Conservation (phyloP, 2,888 invertebrate species). For the Harpalus rufipes region DNA sequence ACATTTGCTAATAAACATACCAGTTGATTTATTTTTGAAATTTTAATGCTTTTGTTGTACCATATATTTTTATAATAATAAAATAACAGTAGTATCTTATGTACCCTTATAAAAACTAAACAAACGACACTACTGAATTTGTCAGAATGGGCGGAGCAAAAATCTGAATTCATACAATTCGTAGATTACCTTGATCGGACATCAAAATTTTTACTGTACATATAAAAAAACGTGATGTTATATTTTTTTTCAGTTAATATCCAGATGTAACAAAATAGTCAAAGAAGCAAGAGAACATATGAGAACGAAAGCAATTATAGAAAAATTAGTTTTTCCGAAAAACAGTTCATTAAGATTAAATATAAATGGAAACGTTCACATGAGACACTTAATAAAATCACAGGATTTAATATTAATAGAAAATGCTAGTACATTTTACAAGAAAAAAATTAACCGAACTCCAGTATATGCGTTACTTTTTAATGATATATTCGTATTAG, state of each 20-base stretch:
- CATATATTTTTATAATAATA: no score
- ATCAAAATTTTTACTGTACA: no score
- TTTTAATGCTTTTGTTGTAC: no score
- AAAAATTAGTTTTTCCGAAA: slow-evolving; percentile 50
- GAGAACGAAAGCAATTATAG: background rate
- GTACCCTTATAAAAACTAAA: no score
- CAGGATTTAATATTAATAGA: slow-evolving; percentile 23
- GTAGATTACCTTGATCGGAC: no score
- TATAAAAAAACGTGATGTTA: background rate
- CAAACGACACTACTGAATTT: no score
- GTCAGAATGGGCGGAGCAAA: no score
- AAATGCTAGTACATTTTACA: slow-evolving; percentile 16
- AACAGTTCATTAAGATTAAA: background rate
- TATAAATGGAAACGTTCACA: background rate
- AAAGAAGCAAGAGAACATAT: background rate
- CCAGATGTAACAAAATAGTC: background rate
- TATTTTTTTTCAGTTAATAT: slow-evolving; percentile 28
- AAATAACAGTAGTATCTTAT: no score
- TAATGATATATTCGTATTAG: slow-evolving; percentile 49
- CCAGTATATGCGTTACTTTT: slow-evolving; percentile 47
- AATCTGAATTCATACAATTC: no score
- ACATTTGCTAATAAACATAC: no score
- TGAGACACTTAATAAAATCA: slow-evolving; percentile 27
- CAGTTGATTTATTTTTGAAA: no score
- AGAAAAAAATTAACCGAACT: slow-evolving; percentile 7